A percentile compares a stretch with the other conserved stretches of the same genome.
Evolutionary conservation across 2,113 vertebrate genomes (phyloP).

Genomic region (Prolemur simus): DNA sequence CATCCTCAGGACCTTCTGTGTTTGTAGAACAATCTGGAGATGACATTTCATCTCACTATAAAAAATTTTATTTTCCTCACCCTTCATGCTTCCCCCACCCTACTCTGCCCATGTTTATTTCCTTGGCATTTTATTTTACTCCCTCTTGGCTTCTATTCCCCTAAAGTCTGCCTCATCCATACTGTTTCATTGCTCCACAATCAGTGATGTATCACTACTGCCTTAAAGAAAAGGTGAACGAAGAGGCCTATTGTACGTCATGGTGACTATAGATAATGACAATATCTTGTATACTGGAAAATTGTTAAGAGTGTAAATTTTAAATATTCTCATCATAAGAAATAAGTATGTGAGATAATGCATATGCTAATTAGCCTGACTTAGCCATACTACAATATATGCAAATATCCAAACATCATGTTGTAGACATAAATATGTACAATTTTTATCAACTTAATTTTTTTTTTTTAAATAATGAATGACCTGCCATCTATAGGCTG

Average conservation of each 20-base stretch:
- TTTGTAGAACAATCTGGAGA: background rate
- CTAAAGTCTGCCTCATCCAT: rapidly evolving
- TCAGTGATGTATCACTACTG: background rate
- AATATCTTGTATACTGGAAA: background rate
- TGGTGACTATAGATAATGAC: background rate
- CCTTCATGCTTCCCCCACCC: background rate
- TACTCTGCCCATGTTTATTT: background rate
- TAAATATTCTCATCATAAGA: background rate
- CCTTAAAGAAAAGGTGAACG: background rate
- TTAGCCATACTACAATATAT: background rate
- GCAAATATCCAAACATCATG: background rate
- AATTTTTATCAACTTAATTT: background rate
- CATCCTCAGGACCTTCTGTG: background rate
- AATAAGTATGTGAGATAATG: background rate
- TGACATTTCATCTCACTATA: background rate
- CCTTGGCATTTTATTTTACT: background rate
- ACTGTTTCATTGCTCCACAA: rapidly evolving
- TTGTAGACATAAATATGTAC: background rate
- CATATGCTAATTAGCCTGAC: background rate
- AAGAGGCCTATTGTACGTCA: background rate
- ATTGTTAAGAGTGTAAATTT: background rate
- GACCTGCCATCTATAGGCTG: background rate
- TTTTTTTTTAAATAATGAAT: background rate
- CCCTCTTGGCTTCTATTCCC: background rate
- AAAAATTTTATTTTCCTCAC: background rate